A percentile compares a stretch with the other conserved stretches of the same genome.
These are phyloP conservation scores for Caradrina clavipalpis DNA, from an alignment of 2,888 invertebrate species.

Conservation along the genomic window DNA sequence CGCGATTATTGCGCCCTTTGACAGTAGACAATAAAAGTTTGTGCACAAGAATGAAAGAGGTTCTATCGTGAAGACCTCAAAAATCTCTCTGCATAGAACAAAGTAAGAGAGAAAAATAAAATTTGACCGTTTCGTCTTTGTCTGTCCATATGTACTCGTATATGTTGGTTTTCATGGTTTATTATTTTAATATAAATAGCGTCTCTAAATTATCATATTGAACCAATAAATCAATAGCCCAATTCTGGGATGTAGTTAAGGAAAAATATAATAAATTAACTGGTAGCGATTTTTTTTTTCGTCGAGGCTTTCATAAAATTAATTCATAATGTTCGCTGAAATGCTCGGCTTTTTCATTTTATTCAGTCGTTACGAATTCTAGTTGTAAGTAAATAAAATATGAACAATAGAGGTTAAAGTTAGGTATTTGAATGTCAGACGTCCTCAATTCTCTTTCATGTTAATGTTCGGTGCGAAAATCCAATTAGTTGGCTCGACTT, in stretches of 20 bases:
- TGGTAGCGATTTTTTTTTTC: not conserved
- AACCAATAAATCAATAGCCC: conserved; percentile 1
- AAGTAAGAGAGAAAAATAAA: conserved; percentile 26
- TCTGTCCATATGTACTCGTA: not conserved
- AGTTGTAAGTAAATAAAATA: not conserved
- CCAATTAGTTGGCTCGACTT: conserved; percentile 21
- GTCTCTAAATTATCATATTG: not conserved
- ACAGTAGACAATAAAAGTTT: conserved; percentile 75
- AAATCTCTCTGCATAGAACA: conserved; percentile 8
- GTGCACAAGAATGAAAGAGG: conserved; percentile 53
- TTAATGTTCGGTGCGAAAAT: conserved; percentile 8
- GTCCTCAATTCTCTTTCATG: conserved; percentile 8
- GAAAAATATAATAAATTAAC: not conserved
- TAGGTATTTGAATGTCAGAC: not conserved
- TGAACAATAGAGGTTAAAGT: conserved; percentile 1
- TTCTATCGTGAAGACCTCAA: conserved; percentile 41
- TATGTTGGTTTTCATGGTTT: not conserved
- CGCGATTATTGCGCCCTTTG: conserved; percentile 84
- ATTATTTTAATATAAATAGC: not conserved
- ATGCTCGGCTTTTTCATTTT: not conserved
- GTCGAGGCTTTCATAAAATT: not conserved
- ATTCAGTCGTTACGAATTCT: not conserved
- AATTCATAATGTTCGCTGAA: not conserved
- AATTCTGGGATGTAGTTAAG: no score
- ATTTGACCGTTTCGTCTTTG: conserved; percentile 10